A percentile compares a stretch with the other conserved stretches of the same genome.
phyloP scores from a whole-genome alignment of 2,888 invertebrate species.

The Erannis defoliaria region DNA sequence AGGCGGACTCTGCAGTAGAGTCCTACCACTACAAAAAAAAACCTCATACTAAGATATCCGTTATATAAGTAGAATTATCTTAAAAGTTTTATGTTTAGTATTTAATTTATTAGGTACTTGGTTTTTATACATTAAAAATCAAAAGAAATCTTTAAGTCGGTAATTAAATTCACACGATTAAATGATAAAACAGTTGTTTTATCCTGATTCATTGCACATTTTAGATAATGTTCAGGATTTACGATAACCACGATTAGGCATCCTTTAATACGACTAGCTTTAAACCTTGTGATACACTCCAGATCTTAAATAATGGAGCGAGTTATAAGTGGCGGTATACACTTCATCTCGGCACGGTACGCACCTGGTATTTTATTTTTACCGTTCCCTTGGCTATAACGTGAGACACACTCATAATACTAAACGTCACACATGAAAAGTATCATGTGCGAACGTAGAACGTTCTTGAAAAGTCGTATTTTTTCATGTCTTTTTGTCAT shows the following conservation, averaged over 20 bases:
- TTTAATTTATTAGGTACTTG: too few relatives aligned
- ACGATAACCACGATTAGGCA: conserved; percentile 22
- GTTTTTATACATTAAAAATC: too few relatives aligned
- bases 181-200: too few relatives aligned
- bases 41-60: too few relatives aligned
- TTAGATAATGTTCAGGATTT: conserved; percentile 21
- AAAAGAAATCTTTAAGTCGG: too few relatives aligned
- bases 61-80: too few relatives aligned
- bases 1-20: too few relatives aligned
- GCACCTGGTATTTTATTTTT: conserved; percentile 63
- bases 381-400: conserved; percentile 55
- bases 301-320: conserved; percentile 45
- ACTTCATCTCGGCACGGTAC: conserved; percentile 50
- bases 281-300: conserved; percentile 21
- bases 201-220: too few relatives aligned
- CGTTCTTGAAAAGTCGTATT: conserved; percentile 10
- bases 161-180: too few relatives aligned
- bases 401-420: conserved; percentile 57
- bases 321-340: conserved; percentile 54
- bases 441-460: conserved; percentile 39
- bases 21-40: too few relatives aligned
- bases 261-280: conserved; percentile 21
- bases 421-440: conserved; percentile 53
- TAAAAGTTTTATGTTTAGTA: too few relatives aligned
- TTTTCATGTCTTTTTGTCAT: conserved; percentile 17